Percentiles rank a stretch among this genome's conserved stretches.
phyloP scores from a whole-genome alignment of 2,113 vertebrate genomes.

The Paracyprichromis sp. region DNA sequence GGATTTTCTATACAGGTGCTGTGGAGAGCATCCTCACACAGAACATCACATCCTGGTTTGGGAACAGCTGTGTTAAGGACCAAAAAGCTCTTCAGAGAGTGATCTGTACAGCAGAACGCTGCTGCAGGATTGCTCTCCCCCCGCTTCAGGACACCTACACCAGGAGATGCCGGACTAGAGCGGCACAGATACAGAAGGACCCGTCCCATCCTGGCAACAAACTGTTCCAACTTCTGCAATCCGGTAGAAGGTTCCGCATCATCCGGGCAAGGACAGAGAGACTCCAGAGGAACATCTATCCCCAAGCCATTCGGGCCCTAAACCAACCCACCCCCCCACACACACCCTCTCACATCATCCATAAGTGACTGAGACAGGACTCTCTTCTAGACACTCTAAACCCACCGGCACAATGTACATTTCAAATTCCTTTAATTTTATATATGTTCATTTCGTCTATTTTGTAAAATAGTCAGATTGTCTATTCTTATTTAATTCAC shows the following conservation, averaged over 20 bases:
- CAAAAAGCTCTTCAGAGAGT: too few species aligned
- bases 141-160: too few species aligned
- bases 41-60: too few species aligned
- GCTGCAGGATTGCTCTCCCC: background rate
- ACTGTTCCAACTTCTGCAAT: background rate
- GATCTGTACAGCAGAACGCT: fast-evolving
- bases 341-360: background rate
- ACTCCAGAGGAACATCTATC: fast-evolving
- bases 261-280: too few species aligned
- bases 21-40: too few species aligned
- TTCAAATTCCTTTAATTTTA: background rate
- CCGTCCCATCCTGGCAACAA: fast-evolving
- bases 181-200: fast-evolving
- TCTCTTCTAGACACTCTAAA: background rate
- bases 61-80: too few species aligned
- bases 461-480: background rate
- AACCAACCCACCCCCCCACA: too few species aligned
- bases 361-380: background rate
- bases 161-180: background rate
- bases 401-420: background rate
- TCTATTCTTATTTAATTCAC: background rate
- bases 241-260: too few species aligned
- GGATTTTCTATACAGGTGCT: too few species aligned
- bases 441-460: fast-evolving
- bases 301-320: fast-evolving